Evolutionary conservation across 2,888 invertebrate genomes (phyloP).

Genomic region (Sepiola atlantica): DNA sequence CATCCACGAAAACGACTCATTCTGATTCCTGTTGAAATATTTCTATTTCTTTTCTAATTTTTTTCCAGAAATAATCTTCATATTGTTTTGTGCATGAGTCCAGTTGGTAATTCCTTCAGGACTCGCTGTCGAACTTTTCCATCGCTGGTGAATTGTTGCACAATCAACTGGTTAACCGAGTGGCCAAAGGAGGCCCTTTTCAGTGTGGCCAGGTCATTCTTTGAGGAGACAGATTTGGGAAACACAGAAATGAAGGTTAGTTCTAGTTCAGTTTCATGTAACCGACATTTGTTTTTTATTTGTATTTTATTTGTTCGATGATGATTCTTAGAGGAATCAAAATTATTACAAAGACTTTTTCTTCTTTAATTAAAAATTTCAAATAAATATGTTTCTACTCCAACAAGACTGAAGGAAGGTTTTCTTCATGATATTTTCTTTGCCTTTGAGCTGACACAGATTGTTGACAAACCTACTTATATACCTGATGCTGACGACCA

Average conservation of each 20-base stretch:
- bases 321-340: too few relatives aligned
- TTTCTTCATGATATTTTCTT: too few relatives aligned
- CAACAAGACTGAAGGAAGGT: too few relatives aligned
- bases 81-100: conserved; percentile 91
- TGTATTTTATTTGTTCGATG: too few relatives aligned
- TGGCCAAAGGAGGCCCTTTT: conserved; percentile 92
- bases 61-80: conserved; percentile 83
- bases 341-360: too few relatives aligned
- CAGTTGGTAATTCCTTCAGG: conserved; percentile 90
- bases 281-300: too few relatives aligned
- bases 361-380: too few relatives aligned
- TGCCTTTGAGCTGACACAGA: too few relatives aligned
- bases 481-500: too few relatives aligned
- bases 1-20: too few relatives aligned
- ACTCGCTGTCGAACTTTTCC: conserved; percentile 77
- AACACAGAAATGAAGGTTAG: conserved; percentile 76
- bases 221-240: conserved; percentile 79
- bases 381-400: too few relatives aligned
- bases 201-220: conserved; percentile 84
- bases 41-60: neutral
- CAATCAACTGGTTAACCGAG: conserved; percentile 79
- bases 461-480: too few relatives aligned
- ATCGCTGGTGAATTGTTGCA: conserved; percentile 75
- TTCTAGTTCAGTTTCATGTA: neutral
- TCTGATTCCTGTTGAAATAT: neutral